These are phyloP conservation scores for Chelon labrosus DNA, from an alignment of 2,797 vertebrate species.

Conservation along the genomic window DNA sequence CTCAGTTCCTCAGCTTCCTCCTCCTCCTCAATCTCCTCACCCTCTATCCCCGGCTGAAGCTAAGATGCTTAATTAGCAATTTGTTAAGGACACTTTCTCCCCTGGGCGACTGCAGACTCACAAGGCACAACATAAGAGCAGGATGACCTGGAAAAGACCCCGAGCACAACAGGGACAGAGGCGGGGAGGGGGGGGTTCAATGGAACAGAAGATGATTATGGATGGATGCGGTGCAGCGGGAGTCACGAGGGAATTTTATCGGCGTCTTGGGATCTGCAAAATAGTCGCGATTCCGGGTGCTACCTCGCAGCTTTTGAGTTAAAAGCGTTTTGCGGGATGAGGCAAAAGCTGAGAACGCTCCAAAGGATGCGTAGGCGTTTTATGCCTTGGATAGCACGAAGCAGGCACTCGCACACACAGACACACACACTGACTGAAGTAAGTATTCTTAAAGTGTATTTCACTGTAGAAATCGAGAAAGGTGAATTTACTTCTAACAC, in stretches of 20 bases:
- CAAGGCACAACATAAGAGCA: slow-evolving; percentile 62
- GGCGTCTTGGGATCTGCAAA: slow-evolving; percentile 55
- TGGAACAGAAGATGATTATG: slow-evolving; percentile 55
- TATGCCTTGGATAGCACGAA: background rate
- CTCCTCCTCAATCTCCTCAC: slow-evolving; percentile 7
- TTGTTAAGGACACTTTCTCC: slow-evolving; percentile 69
- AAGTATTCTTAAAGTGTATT: background rate
- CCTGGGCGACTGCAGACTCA: slow-evolving; percentile 56
- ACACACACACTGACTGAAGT: too few relatives aligned
- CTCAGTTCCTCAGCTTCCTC: slow-evolving; percentile 14
- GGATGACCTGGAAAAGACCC: slow-evolving; percentile 70
- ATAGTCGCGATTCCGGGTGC: slow-evolving; percentile 35
- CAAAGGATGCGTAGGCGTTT: slow-evolving; percentile 27
- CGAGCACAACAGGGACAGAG: slow-evolving; percentile 39
- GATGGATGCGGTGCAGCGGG: slow-evolving; percentile 27
- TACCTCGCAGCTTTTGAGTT: slow-evolving; percentile 28
- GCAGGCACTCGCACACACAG: background rate
- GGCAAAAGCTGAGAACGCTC: slow-evolving; percentile 1
- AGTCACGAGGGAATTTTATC: slow-evolving; percentile 50
- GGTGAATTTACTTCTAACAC: background rate
- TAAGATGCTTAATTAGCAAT: slow-evolving; percentile 71
- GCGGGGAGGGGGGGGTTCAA: slow-evolving; percentile 1
- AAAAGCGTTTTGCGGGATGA: slow-evolving; percentile 36
- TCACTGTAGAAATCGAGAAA: slow-evolving; percentile 3
- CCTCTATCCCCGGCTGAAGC: slow-evolving; percentile 35